These are phyloP conservation scores for Morpho achilles DNA, from an alignment of 2,888 invertebrate genomes.

Conservation along the genomic window DNA sequence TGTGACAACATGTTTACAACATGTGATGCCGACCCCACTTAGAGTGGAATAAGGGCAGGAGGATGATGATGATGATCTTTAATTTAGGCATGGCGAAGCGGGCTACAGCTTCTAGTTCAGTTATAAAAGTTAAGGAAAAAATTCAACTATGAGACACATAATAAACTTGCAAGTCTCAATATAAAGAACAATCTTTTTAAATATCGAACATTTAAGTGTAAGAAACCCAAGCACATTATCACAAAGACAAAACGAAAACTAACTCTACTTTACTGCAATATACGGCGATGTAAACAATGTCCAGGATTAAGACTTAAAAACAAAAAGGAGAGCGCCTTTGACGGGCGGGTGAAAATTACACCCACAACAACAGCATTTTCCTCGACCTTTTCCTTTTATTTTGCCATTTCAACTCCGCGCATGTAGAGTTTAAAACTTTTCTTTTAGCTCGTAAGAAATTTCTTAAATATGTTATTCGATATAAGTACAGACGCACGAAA, in stretches of 20 bases:
- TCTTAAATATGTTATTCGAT: conserved; percentile 1
- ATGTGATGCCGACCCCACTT: too few relatives aligned
- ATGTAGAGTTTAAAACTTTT: conserved; percentile 5
- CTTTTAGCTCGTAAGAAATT: background rate
- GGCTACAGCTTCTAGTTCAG: too few relatives aligned
- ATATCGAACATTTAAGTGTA: too few relatives aligned
- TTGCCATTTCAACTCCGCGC: conserved; percentile 1
- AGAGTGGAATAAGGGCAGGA: too few relatives aligned
- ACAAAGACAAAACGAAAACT: conserved; percentile 1
- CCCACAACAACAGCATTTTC: conserved; percentile 10
- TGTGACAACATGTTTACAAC: too few relatives aligned
- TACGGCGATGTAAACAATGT: conserved; percentile 11
- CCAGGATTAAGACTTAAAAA: conserved; percentile 10
- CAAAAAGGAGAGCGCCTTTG: conserved; percentile 7
- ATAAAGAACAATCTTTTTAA: too few relatives aligned
- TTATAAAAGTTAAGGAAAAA: too few relatives aligned
- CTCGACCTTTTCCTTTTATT: conserved; percentile 4
- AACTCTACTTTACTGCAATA: conserved; percentile 3
- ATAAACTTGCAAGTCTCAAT: too few relatives aligned
- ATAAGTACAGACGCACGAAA: background rate
- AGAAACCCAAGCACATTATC: background rate
- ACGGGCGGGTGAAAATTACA: conserved; percentile 8
- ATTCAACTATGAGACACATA: too few relatives aligned
- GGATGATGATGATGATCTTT: too few relatives aligned
- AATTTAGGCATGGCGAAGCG: too few relatives aligned